Percentiles rank a stretch among this genome's conserved stretches.
Evolutionary conservation across 2,113 vertebrate genomes (phyloP).

Genomic region (Excalfactoria chinensis): DNA sequence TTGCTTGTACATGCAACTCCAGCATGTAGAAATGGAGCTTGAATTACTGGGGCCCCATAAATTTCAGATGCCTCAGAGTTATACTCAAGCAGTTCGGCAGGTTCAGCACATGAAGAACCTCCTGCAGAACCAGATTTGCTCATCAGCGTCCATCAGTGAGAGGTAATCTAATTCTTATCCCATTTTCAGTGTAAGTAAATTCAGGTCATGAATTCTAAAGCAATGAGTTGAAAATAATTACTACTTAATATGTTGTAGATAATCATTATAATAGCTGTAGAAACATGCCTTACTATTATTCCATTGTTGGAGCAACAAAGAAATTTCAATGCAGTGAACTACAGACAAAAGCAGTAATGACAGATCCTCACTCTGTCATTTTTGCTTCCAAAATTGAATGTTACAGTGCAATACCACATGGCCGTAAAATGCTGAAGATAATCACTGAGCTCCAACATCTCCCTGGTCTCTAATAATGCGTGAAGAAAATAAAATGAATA

Average conservation of each 20-base stretch:
- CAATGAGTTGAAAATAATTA: not conserved
- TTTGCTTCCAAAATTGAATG: not conserved
- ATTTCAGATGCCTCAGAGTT: conserved; percentile 82
- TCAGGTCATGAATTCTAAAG: not conserved
- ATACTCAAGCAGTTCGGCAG: conserved; percentile 83
- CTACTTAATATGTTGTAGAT: not conserved
- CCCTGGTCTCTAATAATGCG: not conserved
- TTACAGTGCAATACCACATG: not conserved
- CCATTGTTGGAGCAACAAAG: not conserved
- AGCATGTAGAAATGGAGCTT: conserved; percentile 85
- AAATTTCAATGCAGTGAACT: not conserved
- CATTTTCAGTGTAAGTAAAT: not conserved
- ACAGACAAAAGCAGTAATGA: conserved; percentile 6
- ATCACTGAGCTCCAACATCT: conserved; percentile 1
- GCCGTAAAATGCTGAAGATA: not conserved
- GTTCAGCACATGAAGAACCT: conserved; percentile 86
- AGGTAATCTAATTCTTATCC: conserved; percentile 67
- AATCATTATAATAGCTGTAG: not conserved
- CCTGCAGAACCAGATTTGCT: conserved; percentile 74
- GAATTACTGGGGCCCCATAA: conserved; percentile 80
- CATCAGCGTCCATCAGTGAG: conserved; percentile 41
- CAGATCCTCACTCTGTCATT: not conserved
- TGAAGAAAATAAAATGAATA: not conserved
- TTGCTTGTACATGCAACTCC: conserved; percentile 88
- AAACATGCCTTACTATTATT: not conserved